phyloP scores from a whole-genome alignment of 2,797 vertebrate species.

The Anniella stebbinsi region DNA sequence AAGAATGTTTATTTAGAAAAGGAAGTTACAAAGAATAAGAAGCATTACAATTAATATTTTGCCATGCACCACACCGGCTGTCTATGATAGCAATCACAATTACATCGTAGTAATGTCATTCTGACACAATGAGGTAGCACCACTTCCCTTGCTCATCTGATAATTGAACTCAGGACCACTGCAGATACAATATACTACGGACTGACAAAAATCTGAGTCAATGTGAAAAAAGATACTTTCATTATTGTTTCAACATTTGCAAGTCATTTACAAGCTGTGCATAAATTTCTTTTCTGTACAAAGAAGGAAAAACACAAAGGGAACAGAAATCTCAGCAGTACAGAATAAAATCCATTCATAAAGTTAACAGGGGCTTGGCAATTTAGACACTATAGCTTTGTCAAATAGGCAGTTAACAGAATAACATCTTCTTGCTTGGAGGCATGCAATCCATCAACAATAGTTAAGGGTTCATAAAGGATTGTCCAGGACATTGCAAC shows the following conservation, averaged over 20 bases:
- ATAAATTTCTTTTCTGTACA: neutral
- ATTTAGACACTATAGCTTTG: neutral
- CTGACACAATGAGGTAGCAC: neutral
- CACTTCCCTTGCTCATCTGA: no score
- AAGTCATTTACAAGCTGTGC: neutral
- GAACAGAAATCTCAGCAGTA: neutral
- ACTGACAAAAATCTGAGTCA: neutral
- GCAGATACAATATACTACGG: neutral
- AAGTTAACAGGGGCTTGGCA: neutral
- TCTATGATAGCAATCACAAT: neutral
- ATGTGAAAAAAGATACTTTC: neutral
- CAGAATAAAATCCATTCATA: neutral
- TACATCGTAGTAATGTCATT: neutral
- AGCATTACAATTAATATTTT: neutral
- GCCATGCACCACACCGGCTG: neutral
- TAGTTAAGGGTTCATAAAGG: neutral
- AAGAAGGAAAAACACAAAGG: neutral
- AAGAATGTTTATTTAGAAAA: neutral
- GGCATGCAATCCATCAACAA: neutral
- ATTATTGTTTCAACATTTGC: neutral
- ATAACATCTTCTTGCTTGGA: neutral
- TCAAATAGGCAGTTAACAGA: constrained; percentile 15
- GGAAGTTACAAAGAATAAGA: neutral
- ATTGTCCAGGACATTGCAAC: neutral
- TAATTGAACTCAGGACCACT: neutral